phyloP scores from a whole-genome alignment of 2,888 invertebrate species.

The Epinotia ramella region DNA sequence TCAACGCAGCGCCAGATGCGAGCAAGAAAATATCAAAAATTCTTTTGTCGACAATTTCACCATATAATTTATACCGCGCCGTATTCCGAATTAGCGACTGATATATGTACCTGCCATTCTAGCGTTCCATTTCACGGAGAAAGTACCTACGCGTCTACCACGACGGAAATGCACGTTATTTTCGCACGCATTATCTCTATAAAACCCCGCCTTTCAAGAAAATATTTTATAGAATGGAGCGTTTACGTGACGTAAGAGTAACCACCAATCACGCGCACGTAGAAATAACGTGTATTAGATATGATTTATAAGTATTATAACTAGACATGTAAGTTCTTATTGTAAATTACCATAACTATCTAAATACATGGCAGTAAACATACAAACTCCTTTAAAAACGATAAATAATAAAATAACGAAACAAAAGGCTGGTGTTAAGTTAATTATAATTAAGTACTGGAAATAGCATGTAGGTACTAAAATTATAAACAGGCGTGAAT shows the following conservation, averaged over 20 bases:
- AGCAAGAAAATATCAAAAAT: constrained; percentile 39
- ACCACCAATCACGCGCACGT: constrained; percentile 44
- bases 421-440: neutral
- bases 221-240: constrained; percentile 44
- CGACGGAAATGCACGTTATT: constrained; percentile 45
- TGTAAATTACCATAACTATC: neutral
- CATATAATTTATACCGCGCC: constrained; percentile 43
- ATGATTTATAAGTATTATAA: constrained; percentile 11
- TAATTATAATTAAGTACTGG: no score
- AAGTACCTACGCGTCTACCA: constrained; percentile 44
- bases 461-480: neutral
- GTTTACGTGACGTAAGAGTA: constrained; percentile 44
- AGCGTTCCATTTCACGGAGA: constrained; percentile 44
- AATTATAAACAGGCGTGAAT: neutral
- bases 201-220: constrained; percentile 45
- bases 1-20: constrained; percentile 26
- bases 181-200: constrained; percentile 45
- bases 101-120: constrained; percentile 43
- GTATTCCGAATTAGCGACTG: constrained; percentile 44
- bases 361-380: neutral
- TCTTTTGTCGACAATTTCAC: constrained; percentile 41
- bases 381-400: neutral
- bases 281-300: constrained; percentile 30
- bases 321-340: neutral
- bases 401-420: neutral